Evolutionary conservation across 1,140 invertebrate species (phyloP), one percentile per base, ranked within the genome.

Genomic region (Pachypeltis micranthus): DNA sequence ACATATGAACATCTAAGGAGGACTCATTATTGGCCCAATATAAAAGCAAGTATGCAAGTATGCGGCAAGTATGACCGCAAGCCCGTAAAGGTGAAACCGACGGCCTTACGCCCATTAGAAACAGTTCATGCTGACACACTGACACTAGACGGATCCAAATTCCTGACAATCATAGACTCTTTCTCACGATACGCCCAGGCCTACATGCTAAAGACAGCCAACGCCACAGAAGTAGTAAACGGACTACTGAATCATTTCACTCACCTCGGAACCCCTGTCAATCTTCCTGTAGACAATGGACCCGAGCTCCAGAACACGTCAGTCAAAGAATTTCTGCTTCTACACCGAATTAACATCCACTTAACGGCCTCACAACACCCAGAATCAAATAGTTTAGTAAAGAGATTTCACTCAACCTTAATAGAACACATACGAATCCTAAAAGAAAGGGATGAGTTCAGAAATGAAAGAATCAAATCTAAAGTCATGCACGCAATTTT

Each of bases 381-480:
- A 21, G 51, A 55, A 12, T 55, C 51, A 10, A 55, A 55, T 21
- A 21, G 51, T 12, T 21, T 23, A 55, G 23, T 55, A 10, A 21
- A 55, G 23, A 55, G 51, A 55, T 55, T 55, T 23, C 51, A 55
- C 23, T 55, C 51, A 10, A 55, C 51, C 7, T 23, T 55, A 14
- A 7, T 16, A 55, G 23, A 23, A 55, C 14, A 14, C 23, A 55
- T 55, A 14, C 14, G 23, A 23, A 14, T 23, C 7, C 51, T 23
- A 55, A 14, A 55, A n/a, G 23, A 55, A 14, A 7, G 21, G 23
- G 23, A 21, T 21, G 23, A 55, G 10, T 55, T 10, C 51, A 21
- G 23, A 12, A 21, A 21, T 4, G 51, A 55, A 7, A 55, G 7
- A 14, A 55, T 55, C 10, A 23, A 55, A 23, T 16, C 34, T 10